Conservation (phyloP, 2,797 vertebrate genomes). For the Channa striata region DNA sequence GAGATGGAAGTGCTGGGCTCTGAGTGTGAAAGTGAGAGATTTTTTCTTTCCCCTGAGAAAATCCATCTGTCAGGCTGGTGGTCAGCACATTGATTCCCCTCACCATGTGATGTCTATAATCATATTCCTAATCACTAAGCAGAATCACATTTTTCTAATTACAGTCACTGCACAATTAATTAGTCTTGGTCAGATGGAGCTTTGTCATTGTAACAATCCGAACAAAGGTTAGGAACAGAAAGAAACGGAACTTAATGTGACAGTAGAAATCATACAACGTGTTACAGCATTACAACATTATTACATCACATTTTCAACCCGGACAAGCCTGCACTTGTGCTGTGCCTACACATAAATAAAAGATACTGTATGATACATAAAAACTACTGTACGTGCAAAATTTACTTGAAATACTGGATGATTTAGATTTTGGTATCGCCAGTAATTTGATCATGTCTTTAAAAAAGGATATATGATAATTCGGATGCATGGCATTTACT, state of each 20-base stretch:
- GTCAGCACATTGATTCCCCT: conserved; percentile 32
- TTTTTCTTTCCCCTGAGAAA: conserved; percentile 46
- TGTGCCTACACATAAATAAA: background rate
- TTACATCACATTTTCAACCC: conserved; percentile 7
- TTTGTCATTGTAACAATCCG: conserved; percentile 1
- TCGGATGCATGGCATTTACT: background rate
- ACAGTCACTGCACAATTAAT: background rate
- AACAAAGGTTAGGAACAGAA: background rate
- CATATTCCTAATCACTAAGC: background rate
- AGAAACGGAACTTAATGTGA: background rate
- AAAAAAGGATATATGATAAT: background rate
- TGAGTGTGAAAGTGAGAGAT: conserved; percentile 58
- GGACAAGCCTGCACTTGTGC: background rate
- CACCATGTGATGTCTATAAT: background rate
- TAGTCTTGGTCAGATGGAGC: background rate
- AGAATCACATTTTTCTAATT: background rate
- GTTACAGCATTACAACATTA: conserved; percentile 7
- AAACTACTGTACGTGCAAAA: background rate
- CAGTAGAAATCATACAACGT: background rate
- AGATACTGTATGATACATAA: background rate
- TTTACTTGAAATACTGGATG: background rate
- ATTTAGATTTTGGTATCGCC: background rate
- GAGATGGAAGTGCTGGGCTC: conserved; percentile 61
- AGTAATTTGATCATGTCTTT: background rate
- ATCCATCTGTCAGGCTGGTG: conserved; percentile 53